phyloP scores from a whole-genome alignment of 2,888 invertebrate genomes.

The Leptinotarsa rubiginosa region DNA sequence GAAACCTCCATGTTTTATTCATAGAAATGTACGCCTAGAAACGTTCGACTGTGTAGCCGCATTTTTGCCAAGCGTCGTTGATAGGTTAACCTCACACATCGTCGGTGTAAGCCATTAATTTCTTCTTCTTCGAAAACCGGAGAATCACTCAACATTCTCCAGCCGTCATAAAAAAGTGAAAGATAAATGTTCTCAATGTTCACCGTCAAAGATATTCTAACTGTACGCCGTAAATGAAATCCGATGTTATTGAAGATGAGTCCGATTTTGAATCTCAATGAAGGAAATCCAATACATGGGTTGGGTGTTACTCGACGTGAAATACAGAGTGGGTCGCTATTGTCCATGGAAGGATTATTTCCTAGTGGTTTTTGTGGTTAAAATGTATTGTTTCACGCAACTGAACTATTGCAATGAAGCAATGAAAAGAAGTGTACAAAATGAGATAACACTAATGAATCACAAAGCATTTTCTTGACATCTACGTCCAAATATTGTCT shows the following conservation, averaged over 20 bases:
- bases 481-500: no score
- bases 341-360: not conserved
- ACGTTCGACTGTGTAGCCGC: conserved; percentile 12
- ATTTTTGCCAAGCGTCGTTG: conserved; percentile 16
- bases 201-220: conserved; percentile 18
- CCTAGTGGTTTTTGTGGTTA: no score
- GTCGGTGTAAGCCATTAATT: conserved; percentile 35
- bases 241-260: conserved; percentile 15
- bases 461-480: no score
- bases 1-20: not conserved
- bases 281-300: conserved; percentile 10
- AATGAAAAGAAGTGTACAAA: no score
- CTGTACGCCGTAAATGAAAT: conserved; percentile 17
- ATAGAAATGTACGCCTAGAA: not conserved
- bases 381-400: no score
- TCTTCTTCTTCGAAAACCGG: conserved; percentile 29
- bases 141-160: conserved; percentile 27
- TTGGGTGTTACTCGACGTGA: conserved; percentile 1
- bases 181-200: conserved; percentile 21
- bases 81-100: conserved; percentile 35
- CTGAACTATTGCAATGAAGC: no score
- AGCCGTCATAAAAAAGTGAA: conserved; percentile 19
- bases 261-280: conserved; percentile 8
- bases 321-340: not conserved
- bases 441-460: no score